Evolutionary conservation across 2,888 invertebrate species (phyloP).

Genomic region (Helleia helle): DNA sequence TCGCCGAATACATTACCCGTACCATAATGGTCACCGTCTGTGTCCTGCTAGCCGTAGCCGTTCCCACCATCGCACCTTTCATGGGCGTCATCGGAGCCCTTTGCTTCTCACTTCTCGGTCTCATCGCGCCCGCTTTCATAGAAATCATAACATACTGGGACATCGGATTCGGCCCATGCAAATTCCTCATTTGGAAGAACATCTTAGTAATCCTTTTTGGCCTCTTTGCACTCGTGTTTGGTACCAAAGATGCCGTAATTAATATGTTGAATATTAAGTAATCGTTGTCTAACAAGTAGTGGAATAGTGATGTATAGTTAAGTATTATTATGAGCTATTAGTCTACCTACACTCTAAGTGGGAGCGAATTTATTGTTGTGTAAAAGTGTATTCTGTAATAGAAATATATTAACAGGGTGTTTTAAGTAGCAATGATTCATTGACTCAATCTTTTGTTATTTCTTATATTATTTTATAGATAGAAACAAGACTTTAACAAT

Average conservation of each 20-base stretch:
- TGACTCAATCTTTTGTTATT: too few species aligned
- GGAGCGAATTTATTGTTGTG: too few species aligned
- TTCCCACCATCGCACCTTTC: constrained; percentile 91
- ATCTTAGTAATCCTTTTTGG: constrained; percentile 83
- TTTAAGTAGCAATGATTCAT: too few species aligned
- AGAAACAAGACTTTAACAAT: too few species aligned
- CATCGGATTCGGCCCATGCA: constrained; percentile 80
- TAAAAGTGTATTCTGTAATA: too few species aligned
- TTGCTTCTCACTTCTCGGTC: constrained; percentile 92
- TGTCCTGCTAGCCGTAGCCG: constrained; percentile 86
- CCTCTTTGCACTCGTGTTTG: constrained; percentile 85
- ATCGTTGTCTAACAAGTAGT: too few species aligned
- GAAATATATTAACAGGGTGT: too few species aligned
- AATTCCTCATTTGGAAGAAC: constrained; percentile 88
- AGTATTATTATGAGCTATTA: too few species aligned
- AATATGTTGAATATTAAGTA: too few species aligned
- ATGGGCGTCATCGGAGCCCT: constrained; percentile 95
- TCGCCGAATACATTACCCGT: constrained; percentile 84
- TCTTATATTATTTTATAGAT: too few species aligned
- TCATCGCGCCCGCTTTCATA: constrained; percentile 89
- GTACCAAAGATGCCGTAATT: constrained; percentile 64
- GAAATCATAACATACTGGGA: constrained; percentile 92
- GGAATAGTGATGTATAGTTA: too few species aligned
- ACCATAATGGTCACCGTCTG: constrained; percentile 78
- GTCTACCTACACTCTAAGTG: too few species aligned